phyloP scores from a whole-genome alignment of 2,113 vertebrate species.

The Petrocephalus zakoni region DNA sequence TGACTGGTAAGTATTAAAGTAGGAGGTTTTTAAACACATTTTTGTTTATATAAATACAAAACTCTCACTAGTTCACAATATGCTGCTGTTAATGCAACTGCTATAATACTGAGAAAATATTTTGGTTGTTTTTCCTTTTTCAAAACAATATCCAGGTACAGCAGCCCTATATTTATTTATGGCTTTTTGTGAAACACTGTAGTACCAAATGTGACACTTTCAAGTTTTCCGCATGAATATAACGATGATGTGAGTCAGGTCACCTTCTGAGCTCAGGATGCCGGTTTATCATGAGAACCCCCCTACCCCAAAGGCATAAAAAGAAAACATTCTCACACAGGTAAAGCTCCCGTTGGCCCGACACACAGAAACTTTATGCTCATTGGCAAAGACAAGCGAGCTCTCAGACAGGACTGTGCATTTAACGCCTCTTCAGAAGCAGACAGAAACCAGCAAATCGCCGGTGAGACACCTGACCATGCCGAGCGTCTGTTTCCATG shows the following conservation, averaged over 20 bases:
- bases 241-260: not conserved
- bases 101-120: too few relatives aligned
- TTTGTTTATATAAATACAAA: too few relatives aligned
- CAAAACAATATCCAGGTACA: not conserved
- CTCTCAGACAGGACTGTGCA: not conserved
- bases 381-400: not conserved
- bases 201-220: not conserved
- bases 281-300: not conserved
- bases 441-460: not conserved
- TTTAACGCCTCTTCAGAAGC: not conserved
- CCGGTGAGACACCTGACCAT: not conserved
- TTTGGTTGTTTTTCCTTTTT: too few relatives aligned
- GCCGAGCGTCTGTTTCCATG: not conserved
- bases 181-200: not conserved
- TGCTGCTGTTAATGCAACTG: too few relatives aligned
- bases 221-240: not conserved
- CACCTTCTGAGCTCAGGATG: not conserved
- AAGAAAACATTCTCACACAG: not conserved
- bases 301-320: not conserved
- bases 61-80: too few relatives aligned
- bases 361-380: not conserved
- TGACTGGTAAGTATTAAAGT: too few relatives aligned
- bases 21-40: too few relatives aligned
- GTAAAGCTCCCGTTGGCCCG: not conserved
- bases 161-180: not conserved